Evolutionary conservation across 2,888 invertebrate species (phyloP), one percentile per base, ranked within the genome.

Genomic region (Halictus quadricinctus): DNA sequence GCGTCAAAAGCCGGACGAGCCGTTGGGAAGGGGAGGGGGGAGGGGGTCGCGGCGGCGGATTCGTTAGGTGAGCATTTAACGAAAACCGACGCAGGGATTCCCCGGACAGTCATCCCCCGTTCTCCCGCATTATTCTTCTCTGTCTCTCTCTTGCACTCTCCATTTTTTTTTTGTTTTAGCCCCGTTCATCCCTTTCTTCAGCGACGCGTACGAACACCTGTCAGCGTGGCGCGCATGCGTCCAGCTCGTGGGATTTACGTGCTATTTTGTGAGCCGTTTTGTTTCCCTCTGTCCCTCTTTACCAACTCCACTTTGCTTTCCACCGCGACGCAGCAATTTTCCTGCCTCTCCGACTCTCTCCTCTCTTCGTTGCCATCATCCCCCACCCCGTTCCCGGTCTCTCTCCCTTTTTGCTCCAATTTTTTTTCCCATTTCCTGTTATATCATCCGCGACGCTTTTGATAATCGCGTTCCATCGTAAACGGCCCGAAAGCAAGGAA

Each of bases 41-140:
- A 29, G 83, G 64, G n/a, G n/a, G n/a, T n/a, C n/a, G n/a, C n/a
- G n/a, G 29, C 64, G 87, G 87, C 85, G 90, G 89, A 90, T 91
- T 92, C 91, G 92, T 91, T 92, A 92, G 90, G 88, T 86, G 88
- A 88, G 86, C 87, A 91, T 91, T 92, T 92, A 91, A 86, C 88
- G 89, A 88, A 89, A 90, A 88, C 85, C 88, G 80, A 83, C 79
- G 82, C 58, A 70, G 46, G 70, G 74, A 82, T 80, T 89, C 66
- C 80, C 75, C 64, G 74, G 76, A 66, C 81, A 69, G 70, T 43
- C 75, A 48, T 72, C 60, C 54, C 69, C 13, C 43, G 29, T 13
- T 6, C 25, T 29, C 29, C 29, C 64, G 29, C 64, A 64, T 64
- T 29, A 64, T n/a, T 48, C 54, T 8, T 72, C 18, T 66, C 50